A percentile compares a stretch with the other conserved stretches of the same genome.
phyloP scores from a whole-genome alignment of 2,797 vertebrate genomes.

The Lagocephalus sceleratus region DNA sequence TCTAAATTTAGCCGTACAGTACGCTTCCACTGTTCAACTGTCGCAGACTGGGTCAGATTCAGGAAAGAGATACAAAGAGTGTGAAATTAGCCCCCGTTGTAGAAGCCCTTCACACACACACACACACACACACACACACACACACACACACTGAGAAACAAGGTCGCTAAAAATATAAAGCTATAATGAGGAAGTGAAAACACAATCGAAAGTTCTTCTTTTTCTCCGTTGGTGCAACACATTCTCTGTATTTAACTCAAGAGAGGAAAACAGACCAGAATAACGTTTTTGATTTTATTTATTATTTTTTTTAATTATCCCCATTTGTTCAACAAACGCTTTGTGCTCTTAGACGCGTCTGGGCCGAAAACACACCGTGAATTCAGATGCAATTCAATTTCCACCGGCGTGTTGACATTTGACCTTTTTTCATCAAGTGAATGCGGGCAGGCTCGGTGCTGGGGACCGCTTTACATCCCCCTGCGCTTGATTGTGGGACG shows the following conservation, averaged over 20 bases:
- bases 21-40: constrained; percentile 38
- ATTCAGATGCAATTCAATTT: constrained; percentile 19
- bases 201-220: not conserved
- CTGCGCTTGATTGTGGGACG: constrained; percentile 55
- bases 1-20: constrained; percentile 77
- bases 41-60: constrained; percentile 46
- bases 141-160: too few relatives aligned
- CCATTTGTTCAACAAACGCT: constrained; percentile 10
- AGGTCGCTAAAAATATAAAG: constrained; percentile 42
- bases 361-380: constrained; percentile 16
- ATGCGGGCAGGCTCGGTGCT: constrained; percentile 22
- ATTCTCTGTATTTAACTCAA: not conserved
- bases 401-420: constrained; percentile 19
- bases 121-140: too few relatives aligned
- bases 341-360: constrained; percentile 13
- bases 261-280: not conserved
- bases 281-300: not conserved
- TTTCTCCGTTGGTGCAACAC: not conserved
- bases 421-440: constrained; percentile 35
- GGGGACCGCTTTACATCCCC: constrained; percentile 16
- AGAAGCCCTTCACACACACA: too few relatives aligned
- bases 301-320: too few relatives aligned
- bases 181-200: constrained; percentile 17
- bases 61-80: constrained; percentile 60
- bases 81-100: too few relatives aligned